A percentile compares a stretch with the other conserved stretches of the same genome.
These are phyloP conservation scores for Parapristionchus giblindavisi DNA, from an alignment of 2,888 invertebrate genomes.

Conservation along the genomic window DNA sequence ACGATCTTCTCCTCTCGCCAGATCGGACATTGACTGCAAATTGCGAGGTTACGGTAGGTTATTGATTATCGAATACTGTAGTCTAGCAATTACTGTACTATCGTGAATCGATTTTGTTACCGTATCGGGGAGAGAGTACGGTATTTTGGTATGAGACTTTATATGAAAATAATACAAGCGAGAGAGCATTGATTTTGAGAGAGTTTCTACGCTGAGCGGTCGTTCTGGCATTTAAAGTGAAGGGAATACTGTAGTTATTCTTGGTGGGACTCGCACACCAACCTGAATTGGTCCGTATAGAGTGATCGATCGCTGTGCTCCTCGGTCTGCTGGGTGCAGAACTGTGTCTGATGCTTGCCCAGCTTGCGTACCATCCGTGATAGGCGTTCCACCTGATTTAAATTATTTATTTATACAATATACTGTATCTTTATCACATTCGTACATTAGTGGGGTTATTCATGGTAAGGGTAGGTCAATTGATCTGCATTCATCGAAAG, in stretches of 20 bases:
- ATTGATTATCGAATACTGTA: background rate
- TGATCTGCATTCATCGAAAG: background rate
- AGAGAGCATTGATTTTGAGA: too few species aligned
- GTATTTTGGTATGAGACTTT: too few species aligned
- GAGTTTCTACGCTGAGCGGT: too few species aligned
- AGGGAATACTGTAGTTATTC: too few species aligned
- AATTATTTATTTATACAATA: too few species aligned
- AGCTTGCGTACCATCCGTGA: constrained; percentile 42
- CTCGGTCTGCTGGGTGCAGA: constrained; percentile 39
- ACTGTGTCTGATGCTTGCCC: constrained; percentile 46
- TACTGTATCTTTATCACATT: background rate
- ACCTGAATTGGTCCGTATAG: constrained; percentile 31
- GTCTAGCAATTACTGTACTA: background rate
- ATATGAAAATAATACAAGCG: too few species aligned
- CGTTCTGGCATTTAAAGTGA: too few species aligned
- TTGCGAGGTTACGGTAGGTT: background rate
- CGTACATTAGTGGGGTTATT: background rate
- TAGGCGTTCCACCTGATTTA: constrained; percentile 37
- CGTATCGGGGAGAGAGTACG: background rate
- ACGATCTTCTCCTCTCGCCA: constrained; percentile 64
- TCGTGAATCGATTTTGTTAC: background rate
- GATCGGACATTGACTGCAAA: constrained; percentile 51
- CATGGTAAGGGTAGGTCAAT: background rate
- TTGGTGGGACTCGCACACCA: too few species aligned
- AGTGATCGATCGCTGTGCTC: constrained; percentile 5